Evolutionary conservation across 2,797 vertebrate species (phyloP), one percentile per base, ranked within the genome.

Genomic region (Syncerus caffer): DNA sequence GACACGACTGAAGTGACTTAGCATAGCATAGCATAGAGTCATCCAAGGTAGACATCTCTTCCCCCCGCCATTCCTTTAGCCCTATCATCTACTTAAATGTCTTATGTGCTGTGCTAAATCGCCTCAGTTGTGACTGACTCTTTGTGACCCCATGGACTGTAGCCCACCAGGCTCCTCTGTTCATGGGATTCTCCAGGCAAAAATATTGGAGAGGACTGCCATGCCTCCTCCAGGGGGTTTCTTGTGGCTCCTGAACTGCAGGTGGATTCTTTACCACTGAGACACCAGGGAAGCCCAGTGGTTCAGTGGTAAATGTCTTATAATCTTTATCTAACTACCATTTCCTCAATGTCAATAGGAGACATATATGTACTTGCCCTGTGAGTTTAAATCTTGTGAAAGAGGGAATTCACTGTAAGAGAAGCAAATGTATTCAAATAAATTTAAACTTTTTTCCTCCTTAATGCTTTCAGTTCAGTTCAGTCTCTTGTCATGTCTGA

Each of bases 391-490:
- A 89, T 74, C 95, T 58, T 95, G 47, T 92, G 51, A 87, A 51
- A 64, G 50, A 55, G 47, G 25, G 11, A 92, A 93, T 92, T 95
- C 42, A 96, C 7, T 95, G 29, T 25, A 71, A 27, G 50, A 95
- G 42, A 97, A 93, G 87, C 25, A 92, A 92, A 89, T 29, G 29
- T 64, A 92, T 55, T 96, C 42, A 87, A 93, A 95, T 96, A 92
- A 64, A 78, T 87, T 76, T 90, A 88, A 90, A 79, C 47, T 23
- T 45, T 62, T 47, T 38, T 62, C 25, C 19, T 93, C 55, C 19
- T 91, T 86, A 89, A 95, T 93, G 21, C 34, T 93, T 67, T 87
- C 64, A 71, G 64, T 71, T 71, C 34, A 71, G n/a, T 38, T 71
- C 64, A 71, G 19, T 71, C 3, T 34, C 64, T 34, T 67, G 34